These are phyloP conservation scores for Grus americana DNA, from an alignment of 2,113 vertebrate genomes.

Conservation along the genomic window DNA sequence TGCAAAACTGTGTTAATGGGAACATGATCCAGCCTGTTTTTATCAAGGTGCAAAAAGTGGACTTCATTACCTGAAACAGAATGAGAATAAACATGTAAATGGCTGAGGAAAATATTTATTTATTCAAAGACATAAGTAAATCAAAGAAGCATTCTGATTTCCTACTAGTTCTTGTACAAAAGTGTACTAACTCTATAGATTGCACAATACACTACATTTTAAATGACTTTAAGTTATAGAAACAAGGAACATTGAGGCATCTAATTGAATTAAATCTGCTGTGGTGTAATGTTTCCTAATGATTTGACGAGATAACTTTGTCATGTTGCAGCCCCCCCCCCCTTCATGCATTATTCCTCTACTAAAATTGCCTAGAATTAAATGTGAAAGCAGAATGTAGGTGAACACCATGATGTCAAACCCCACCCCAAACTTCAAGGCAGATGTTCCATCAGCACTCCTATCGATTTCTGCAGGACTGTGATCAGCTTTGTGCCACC, in stretches of 20 bases:
- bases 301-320: background rate
- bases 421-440: background rate
- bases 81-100: constrained; percentile 21
- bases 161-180: background rate
- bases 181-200: background rate
- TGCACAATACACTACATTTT: background rate
- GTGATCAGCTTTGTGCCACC: background rate
- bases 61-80: constrained; percentile 80
- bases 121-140: constrained; percentile 7
- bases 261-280: background rate
- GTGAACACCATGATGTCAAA: background rate
- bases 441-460: background rate
- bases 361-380: background rate
- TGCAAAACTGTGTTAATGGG: constrained; percentile 89
- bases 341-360: background rate
- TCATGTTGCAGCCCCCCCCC: background rate
- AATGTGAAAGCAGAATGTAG: background rate
- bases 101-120: background rate
- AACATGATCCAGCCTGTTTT: constrained; percentile 88
- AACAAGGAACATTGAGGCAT: background rate
- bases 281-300: background rate
- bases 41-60: constrained; percentile 87
- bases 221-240: background rate
- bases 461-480: background rate
- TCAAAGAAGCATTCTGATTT: constrained; percentile 14